Base-by-base conservation (phyloP, 2,888 invertebrate genomes). In the Drosophila phalerata region DNA sequence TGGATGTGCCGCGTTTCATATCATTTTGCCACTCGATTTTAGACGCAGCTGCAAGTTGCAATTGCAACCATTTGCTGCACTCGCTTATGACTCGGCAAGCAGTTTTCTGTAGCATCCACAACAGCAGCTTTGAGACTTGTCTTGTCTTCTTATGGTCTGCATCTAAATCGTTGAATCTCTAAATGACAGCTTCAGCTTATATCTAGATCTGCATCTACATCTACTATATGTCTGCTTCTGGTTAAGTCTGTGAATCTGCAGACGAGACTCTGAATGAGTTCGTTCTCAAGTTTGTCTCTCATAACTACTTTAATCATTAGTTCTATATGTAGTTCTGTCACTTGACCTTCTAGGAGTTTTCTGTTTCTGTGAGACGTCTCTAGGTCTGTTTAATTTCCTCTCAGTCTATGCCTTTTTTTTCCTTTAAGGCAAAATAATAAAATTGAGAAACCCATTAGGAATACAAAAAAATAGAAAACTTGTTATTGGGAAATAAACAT, bases 1-100 rank as follows among this genome's bases (percentile, higher is more conserved):
- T 70, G 73, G 86, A 86, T 86, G 81, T 83, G 81, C 68, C 51
- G 69, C 64, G 70, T 66, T 78, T 81, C 72, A 72, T 77, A 69
- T 77, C 64, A 73, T 66, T 74, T 57, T 56, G 60, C 76, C 70
- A 77, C 57, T 75, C 66, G 79, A 66, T 65, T 76, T 74, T 62
- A 57, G 79, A 58, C 22, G 84, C 81, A 83, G 88, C 82, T 88
- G 88, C 85, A 73, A 63, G 19, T 30, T 57, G 60, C 77, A 57
- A 55, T 37, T 53, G 52, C 60, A 67, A 38, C 48, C 58, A 49
- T 58, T 58, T 63, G 51, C 34, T 56, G 32, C 51, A 55, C 52
- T 53, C 52, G 48, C 48, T 65, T 65, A 72, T 53, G 64, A 64
- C 25, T 57, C 9, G 17, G 34, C 55, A 58, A 69, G 37, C 30